Evolutionary conservation across 2,113 vertebrate species (phyloP).

Genomic region (Barbus barbus): DNA sequence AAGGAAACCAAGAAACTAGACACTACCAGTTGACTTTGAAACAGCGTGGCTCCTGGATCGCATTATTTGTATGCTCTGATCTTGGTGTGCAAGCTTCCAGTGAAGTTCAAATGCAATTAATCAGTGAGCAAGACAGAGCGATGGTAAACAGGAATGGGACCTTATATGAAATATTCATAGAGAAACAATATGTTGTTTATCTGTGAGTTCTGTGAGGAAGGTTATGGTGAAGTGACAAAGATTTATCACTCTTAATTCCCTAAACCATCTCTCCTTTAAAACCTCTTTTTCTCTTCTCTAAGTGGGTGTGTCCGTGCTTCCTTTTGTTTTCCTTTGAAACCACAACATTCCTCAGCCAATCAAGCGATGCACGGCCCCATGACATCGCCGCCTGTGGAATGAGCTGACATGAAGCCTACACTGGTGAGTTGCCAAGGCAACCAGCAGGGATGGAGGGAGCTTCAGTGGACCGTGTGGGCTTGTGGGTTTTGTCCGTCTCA

Average conservation of each 20-base stretch:
- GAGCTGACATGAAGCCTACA: constrained; percentile 64
- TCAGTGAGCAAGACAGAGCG: not conserved
- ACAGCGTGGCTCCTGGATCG: not conserved
- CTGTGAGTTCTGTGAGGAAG: not conserved
- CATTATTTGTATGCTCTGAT: not conserved
- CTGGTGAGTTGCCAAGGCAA: constrained; percentile 65
- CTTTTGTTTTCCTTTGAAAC: constrained; percentile 51
- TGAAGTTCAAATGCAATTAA: not conserved
- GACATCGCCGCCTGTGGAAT: constrained; percentile 74
- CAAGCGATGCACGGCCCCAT: constrained; percentile 61
- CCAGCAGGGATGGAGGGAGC: constrained; percentile 55
- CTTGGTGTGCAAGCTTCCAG: not conserved
- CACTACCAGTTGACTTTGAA: not conserved
- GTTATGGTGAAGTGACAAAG: constrained; percentile 4
- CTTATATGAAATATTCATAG: not conserved
- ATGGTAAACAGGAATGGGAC: not conserved
- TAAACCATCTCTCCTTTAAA: not conserved
- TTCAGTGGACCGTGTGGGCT: constrained; percentile 26
- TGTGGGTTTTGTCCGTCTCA: constrained; percentile 37
- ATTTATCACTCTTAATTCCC: not conserved
- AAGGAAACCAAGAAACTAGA: constrained; percentile 6
- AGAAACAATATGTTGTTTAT: constrained; percentile 6
- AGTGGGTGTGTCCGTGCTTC: not conserved
- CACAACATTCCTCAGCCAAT: constrained; percentile 73
- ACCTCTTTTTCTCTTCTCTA: not conserved